Evolutionary conservation across 2,113 vertebrate genomes (phyloP).

Genomic region (Formicarius rufipectus): DNA sequence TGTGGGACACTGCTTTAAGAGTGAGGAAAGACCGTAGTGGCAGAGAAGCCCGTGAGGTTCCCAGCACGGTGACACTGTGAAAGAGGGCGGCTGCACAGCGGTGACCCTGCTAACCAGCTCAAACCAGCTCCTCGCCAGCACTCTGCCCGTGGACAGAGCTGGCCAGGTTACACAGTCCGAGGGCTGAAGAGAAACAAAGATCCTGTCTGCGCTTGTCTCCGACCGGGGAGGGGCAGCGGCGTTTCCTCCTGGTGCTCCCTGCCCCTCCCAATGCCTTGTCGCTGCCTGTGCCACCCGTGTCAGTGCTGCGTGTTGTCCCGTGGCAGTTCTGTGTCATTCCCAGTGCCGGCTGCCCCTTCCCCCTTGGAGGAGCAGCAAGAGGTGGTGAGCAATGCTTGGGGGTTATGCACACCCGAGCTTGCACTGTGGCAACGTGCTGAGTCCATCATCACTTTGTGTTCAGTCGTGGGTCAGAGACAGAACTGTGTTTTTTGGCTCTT

Average conservation of each 20-base stretch:
- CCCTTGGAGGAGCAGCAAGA: accelerated
- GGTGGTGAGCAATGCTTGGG: not conserved
- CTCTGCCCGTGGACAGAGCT: not conserved
- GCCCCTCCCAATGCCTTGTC: not conserved
- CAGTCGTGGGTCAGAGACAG: not conserved
- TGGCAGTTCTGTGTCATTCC: not conserved
- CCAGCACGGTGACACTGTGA: not conserved
- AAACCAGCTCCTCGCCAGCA: not conserved
- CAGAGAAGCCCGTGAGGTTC: not conserved
- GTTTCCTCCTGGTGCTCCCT: not conserved
- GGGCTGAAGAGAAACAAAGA: not conserved
- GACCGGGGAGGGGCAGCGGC: not conserved
- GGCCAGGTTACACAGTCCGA: not conserved
- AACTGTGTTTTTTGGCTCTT: not conserved
- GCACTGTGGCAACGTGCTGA: not conserved
- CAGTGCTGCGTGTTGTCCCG: not conserved
- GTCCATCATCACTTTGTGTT: not conserved
- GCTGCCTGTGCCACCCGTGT: accelerated
- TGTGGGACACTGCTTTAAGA: not conserved
- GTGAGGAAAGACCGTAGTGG: not conserved
- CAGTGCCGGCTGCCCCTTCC: not conserved
- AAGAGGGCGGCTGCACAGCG: not conserved
- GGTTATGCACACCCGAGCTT: not conserved
- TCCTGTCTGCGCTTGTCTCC: not conserved
- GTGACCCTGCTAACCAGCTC: not conserved